Conservation (phyloP, 1,140 invertebrate species). For the Triops longicaudatus region DNA sequence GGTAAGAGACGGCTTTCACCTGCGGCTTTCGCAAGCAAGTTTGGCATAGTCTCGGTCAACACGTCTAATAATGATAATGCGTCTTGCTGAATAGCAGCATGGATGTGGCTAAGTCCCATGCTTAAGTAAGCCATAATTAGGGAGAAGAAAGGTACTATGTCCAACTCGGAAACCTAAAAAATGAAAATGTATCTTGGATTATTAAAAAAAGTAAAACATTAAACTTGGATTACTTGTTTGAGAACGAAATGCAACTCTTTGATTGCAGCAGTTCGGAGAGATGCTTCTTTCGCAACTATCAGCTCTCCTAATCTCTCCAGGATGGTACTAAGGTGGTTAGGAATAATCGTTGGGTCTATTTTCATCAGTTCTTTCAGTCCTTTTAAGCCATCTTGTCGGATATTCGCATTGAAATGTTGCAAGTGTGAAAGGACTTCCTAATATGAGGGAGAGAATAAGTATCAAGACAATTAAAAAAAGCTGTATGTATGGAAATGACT, state of each 20-base stretch:
- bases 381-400: conserved; percentile 25
- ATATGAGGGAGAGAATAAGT: background rate
- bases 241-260: conserved; percentile 22
- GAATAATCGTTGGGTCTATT: conserved; percentile 19
- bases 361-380: conserved; percentile 23
- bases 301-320: conserved; percentile 19
- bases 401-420: conserved; percentile 20
- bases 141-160: conserved; percentile 38
- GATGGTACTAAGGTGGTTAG: background rate
- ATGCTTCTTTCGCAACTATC: conserved; percentile 3
- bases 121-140: conserved; percentile 39
- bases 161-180: conserved; percentile 29
- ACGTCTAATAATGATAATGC: conserved; percentile 37
- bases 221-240: background rate
- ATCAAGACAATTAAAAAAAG: background rate
- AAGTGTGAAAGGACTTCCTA: conserved; percentile 25
- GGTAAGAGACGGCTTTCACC: background rate
- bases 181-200: background rate
- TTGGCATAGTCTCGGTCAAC: conserved; percentile 31
- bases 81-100: conserved; percentile 38
- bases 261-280: conserved; percentile 12
- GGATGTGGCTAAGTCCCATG: conserved; percentile 43
- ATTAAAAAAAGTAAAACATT: background rate
- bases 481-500: background rate
- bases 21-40: background rate